A percentile compares a stretch with the other conserved stretches of the same genome.
Conservation (phyloP, 2,113 vertebrate species). For the Loxodonta africana region DNA sequence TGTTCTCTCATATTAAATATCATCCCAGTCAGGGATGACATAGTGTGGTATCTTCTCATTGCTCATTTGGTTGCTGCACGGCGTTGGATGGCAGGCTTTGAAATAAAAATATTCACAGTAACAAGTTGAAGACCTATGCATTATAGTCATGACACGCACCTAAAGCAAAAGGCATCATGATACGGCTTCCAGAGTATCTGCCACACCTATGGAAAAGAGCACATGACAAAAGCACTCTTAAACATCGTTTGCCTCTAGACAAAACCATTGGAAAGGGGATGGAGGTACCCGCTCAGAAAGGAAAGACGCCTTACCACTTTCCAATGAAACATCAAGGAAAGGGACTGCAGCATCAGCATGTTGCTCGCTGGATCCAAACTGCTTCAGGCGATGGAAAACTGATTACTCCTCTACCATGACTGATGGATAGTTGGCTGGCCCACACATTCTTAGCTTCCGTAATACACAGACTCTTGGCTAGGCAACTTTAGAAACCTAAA, state of each 20-base stretch:
- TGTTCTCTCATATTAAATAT: slow-evolving; percentile 21
- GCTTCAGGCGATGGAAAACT: slow-evolving; percentile 64
- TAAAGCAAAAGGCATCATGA: neutral
- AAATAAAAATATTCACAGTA: slow-evolving; percentile 43
- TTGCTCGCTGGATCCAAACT: slow-evolving; percentile 35
- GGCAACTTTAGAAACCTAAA: slow-evolving; percentile 58
- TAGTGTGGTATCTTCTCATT: neutral
- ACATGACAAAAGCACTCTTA: neutral
- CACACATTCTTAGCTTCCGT: neutral
- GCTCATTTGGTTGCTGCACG: neutral
- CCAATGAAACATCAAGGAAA: slow-evolving; percentile 79
- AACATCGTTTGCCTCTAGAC: slow-evolving; percentile 24
- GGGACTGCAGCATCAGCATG: slow-evolving; percentile 69
- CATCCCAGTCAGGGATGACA: neutral
- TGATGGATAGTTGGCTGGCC: neutral
- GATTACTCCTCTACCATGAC: neutral
- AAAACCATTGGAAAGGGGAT: neutral
- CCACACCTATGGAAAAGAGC: neutral
- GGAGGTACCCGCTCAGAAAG: slow-evolving; percentile 10
- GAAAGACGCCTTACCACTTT: slow-evolving; percentile 68
- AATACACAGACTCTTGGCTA: slow-evolving; percentile 59
- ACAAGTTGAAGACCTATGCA: neutral
- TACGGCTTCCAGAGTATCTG: neutral
- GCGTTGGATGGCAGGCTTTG: slow-evolving; percentile 17
- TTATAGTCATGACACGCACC: neutral